A percentile compares a stretch with the other conserved stretches of the same genome.
These are phyloP conservation scores for Macrosiphum euphorbiae DNA, from an alignment of 2,888 invertebrate genomes.

Conservation along the genomic window DNA sequence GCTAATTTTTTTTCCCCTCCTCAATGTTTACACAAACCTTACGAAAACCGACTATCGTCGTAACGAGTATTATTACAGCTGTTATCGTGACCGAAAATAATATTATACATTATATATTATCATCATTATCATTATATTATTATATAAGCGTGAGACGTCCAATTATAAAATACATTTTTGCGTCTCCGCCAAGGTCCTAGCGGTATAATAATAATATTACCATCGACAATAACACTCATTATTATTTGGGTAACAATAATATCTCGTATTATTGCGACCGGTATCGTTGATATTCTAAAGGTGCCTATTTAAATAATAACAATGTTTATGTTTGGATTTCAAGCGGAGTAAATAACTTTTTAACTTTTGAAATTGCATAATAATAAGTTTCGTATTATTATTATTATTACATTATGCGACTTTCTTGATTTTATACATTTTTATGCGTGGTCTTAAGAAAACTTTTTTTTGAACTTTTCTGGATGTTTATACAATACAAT, in stretches of 20 bases:
- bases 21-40: neutral
- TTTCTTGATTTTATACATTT: neutral
- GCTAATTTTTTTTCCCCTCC: neutral
- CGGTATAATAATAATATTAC: neutral
- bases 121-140: neutral
- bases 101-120: neutral
- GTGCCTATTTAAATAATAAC: conserved; percentile 11
- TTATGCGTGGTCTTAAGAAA: neutral
- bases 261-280: neutral
- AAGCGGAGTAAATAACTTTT: neutral
- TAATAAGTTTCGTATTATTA: neutral
- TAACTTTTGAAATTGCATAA: neutral
- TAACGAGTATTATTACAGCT: conserved; percentile 1
- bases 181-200: neutral
- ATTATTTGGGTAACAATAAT: neutral
- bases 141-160: neutral
- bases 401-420: neutral
- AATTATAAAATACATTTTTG: neutral
- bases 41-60: neutral
- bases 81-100: neutral
- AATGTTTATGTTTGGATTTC: neutral
- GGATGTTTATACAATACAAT: neutral
- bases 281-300: neutral
- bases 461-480: neutral
- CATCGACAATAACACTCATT: neutral